These are phyloP conservation scores for Hydropsyche betteni DNA, from an alignment of 2,888 invertebrate species.

Conservation along the genomic window DNA sequence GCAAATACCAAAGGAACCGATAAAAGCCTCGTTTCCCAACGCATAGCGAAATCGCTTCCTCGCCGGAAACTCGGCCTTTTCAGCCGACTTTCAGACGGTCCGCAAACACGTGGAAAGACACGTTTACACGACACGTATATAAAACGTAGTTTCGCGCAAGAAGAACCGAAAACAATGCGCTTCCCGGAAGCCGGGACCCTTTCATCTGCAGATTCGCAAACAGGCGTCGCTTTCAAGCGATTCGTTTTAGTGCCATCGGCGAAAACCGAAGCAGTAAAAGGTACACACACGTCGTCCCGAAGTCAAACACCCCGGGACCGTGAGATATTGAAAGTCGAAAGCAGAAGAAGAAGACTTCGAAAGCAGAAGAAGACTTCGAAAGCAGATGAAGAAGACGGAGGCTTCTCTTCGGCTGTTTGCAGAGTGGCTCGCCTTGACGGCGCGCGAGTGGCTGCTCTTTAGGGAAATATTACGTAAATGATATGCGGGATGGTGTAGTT, in stretches of 20 bases:
- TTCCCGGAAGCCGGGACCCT: background rate
- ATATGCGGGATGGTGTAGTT: background rate
- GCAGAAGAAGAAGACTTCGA: background rate
- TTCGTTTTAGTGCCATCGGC: constrained; percentile 23
- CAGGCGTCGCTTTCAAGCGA: background rate
- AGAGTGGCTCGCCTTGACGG: constrained; percentile 8
- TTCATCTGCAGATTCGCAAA: background rate
- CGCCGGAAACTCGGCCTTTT: too few relatives aligned
- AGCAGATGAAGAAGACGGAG: background rate
- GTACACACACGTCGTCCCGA: too few relatives aligned
- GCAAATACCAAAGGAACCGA: too few relatives aligned
- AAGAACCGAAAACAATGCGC: background rate
- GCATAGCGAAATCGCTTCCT: too few relatives aligned
- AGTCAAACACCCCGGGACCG: constrained; percentile 1
- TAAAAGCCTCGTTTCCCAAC: too few relatives aligned
- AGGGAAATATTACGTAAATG: constrained; percentile 22
- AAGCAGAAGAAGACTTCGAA: background rate
- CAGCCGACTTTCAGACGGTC: too few relatives aligned
- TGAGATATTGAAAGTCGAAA: constrained; percentile 18
- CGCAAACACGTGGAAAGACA: too few relatives aligned
- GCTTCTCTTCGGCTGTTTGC: background rate
- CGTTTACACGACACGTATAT: too few relatives aligned
- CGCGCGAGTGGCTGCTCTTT: background rate
- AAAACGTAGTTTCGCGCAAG: background rate
- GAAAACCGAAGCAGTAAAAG: background rate